Evolutionary conservation across 2,888 invertebrate species (phyloP).

Genomic region (Orthosia cruda): DNA sequence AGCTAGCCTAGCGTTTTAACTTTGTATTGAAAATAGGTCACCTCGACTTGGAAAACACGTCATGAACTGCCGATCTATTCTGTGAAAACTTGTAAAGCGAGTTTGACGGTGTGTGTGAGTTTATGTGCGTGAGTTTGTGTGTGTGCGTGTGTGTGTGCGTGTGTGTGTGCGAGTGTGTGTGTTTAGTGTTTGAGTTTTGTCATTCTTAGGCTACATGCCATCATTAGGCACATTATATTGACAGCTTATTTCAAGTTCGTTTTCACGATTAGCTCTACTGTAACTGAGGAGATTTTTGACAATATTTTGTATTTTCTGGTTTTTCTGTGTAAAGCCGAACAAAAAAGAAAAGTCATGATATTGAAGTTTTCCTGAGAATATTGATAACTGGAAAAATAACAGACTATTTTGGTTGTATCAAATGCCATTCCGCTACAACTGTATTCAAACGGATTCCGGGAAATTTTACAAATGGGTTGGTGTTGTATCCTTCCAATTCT

Average conservation of each 20-base stretch:
- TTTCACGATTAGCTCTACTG: too few relatives aligned
- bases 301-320: neutral
- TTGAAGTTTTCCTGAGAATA: neutral
- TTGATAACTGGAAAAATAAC: neutral
- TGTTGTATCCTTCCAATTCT: neutral
- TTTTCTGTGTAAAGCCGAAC: neutral
- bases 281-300: neutral
- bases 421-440: neutral
- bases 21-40: conserved; percentile 19
- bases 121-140: too few relatives aligned
- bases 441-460: neutral
- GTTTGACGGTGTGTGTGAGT: too few relatives aligned
- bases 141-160: too few relatives aligned
- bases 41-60: neutral
- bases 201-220: too few relatives aligned
- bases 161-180: too few relatives aligned
- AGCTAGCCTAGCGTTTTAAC: conserved; percentile 14
- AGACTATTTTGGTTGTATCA: neutral
- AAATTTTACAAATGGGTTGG: neutral
- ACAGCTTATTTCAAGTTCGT: too few relatives aligned
- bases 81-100: too few relatives aligned
- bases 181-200: too few relatives aligned
- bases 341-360: neutral
- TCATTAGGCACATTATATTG: too few relatives aligned
- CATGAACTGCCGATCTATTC: neutral